phyloP scores from a whole-genome alignment of 53 echinoderm and acorn worm genomes.

The Astropecten irregularis region DNA sequence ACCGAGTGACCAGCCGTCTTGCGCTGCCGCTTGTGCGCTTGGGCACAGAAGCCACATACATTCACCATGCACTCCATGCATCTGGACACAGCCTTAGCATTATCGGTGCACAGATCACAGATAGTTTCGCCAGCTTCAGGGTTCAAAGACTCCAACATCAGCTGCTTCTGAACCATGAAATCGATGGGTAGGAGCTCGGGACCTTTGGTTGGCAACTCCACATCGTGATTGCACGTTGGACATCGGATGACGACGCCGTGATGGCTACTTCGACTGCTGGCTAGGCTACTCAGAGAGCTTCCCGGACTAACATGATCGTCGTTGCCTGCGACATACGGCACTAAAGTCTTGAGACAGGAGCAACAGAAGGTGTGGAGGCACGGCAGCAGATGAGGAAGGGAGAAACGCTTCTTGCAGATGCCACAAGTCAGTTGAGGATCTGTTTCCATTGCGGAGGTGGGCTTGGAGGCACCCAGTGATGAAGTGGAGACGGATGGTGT shows the following conservation, averaged over 20 bases:
- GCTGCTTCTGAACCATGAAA: conserved; percentile 72
- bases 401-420: conserved; percentile 79
- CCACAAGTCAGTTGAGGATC: conserved; percentile 58
- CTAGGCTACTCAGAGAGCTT: conserved; percentile 33
- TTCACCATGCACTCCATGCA: conserved; percentile 95
- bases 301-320: conserved; percentile 42
- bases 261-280: conserved; percentile 26
- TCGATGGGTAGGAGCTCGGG: conserved; percentile 74
- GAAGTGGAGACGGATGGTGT: not conserved
- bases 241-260: conserved; percentile 61
- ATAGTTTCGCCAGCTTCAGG: conserved; percentile 66
- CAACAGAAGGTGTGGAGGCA: conserved; percentile 93
- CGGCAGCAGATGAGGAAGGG: conserved; percentile 87
- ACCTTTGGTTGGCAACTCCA: conserved; percentile 69
- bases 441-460: conserved; percentile 15
- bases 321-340: conserved; percentile 58
- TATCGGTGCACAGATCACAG: conserved; percentile 95
- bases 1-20: conserved; percentile 81
- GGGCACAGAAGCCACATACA: conserved; percentile 86
- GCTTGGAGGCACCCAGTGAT: not conserved
- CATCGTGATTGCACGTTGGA: conserved; percentile 81
- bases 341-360: conserved; percentile 74
- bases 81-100: conserved; percentile 76
- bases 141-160: conserved; percentile 82
- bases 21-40: conserved; percentile 95